phyloP scores from a whole-genome alignment of 2,888 invertebrate species.

The Amblyjoppa proteus region DNA sequence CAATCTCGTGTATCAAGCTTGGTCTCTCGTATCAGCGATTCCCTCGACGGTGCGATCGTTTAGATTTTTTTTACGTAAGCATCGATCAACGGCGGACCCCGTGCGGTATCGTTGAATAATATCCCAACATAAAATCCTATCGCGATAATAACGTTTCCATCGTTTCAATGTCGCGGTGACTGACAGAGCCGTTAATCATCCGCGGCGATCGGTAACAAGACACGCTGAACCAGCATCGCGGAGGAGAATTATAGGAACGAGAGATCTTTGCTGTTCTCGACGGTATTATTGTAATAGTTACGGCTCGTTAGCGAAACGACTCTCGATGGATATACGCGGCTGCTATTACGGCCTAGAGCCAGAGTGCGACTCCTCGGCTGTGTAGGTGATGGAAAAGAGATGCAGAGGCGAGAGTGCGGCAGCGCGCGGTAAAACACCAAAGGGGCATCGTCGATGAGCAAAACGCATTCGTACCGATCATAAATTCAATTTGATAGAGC shows the following conservation, averaged over 20 bases:
- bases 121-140: conserved; percentile 62
- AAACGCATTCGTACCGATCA: conserved; percentile 70
- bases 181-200: conserved; percentile 65
- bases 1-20: conserved; percentile 26
- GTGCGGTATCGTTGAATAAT: conserved; percentile 60
- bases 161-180: conserved; percentile 70
- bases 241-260: background rate
- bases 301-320: conserved; percentile 48
- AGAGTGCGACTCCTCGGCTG: conserved; percentile 27
- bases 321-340: conserved; percentile 30
- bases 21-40: background rate
- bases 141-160: conserved; percentile 71
- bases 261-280: conserved; percentile 19
- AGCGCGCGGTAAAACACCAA: conserved; percentile 62
- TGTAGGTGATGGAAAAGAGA: conserved; percentile 27
- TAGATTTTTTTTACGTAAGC: conserved; percentile 65
- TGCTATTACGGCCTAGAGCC: background rate
- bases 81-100: conserved; percentile 58
- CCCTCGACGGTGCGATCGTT: conserved; percentile 43
- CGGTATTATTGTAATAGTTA: conserved; percentile 24
- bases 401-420: conserved; percentile 44
- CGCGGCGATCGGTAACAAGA: conserved; percentile 63
- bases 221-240: conserved; percentile 48
- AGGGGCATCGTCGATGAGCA: conserved; percentile 68
- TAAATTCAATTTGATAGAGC: conserved; percentile 73